Evolutionary conservation across 2,113 vertebrate genomes (phyloP), one percentile per base, ranked within the genome.

Genomic region (Oostethus manadensis): DNA sequence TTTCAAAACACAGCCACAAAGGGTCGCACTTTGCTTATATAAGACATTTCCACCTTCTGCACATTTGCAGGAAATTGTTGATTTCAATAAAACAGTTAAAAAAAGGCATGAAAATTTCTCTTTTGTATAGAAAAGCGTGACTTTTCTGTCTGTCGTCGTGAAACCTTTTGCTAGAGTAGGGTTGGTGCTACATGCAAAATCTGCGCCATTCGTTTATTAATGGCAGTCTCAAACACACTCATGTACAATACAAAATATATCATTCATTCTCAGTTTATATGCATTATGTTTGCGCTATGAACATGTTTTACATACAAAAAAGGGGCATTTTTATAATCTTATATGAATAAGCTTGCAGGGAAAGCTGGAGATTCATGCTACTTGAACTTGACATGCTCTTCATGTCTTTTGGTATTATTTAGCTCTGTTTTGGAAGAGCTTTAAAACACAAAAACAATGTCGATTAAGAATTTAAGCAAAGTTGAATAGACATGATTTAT

Each of bases 401-500:
- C 15, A 71, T 50, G 58, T 18, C 51, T 68, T 6, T 38, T 18
- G 21, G 40, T 23, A n/a, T 63, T 26, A 54, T 9, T 42, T 33
- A 20, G 3, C 23, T 43, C 0, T 2, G n/a, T n/a, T n/a, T 23
- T 62, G 59, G 47, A 71, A 60, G 55, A 38, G 29, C 20, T 58
- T 0, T 14, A 64, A 66, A 64, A 66, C 64, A 68, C 38, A 66
- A 62, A 78, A 78, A 78, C 56, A 77, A 76, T 43, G 16, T 16
- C 73, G n/a, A n/a, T n/a, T n/a, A n/a, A n/a, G n/a, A n/a, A n/a
- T n/a, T n/a, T n/a, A n/a, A n/a, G n/a, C n/a, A n/a, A n/a, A n/a
- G n/a, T n/a, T n/a, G n/a, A n/a, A n/a, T n/a, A n/a, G n/a, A n/a
- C n/a, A 33, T 33, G 29, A 33, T 33, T 33, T 33, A 3, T 33